phyloP scores from a whole-genome alignment of 2,888 invertebrate genomes.

The Stenoptilia bipunctidactyla region DNA sequence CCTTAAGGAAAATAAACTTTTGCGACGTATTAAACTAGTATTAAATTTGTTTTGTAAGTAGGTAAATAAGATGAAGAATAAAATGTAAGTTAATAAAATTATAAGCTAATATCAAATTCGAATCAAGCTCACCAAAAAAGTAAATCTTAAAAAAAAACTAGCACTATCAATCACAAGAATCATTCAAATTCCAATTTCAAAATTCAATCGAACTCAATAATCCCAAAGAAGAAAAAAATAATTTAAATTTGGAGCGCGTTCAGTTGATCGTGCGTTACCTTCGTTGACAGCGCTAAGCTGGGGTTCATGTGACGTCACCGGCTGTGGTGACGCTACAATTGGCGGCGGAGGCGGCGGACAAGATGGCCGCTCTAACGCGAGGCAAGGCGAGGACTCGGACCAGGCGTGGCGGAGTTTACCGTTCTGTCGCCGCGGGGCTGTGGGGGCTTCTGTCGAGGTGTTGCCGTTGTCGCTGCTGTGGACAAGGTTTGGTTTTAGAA shows the following conservation, averaged over 20 bases:
- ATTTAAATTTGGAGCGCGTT: slow-evolving; percentile 30
- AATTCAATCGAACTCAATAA: too few relatives aligned
- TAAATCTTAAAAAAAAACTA: too few relatives aligned
- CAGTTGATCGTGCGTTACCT: slow-evolving; percentile 38
- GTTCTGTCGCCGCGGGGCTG: slow-evolving; percentile 30
- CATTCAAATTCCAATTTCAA: too few relatives aligned
- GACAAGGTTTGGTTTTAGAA: background rate
- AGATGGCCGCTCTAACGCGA: slow-evolving; percentile 40
- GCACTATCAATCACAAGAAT: too few relatives aligned
- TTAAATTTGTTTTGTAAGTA: too few relatives aligned
- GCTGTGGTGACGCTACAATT: slow-evolving; percentile 16
- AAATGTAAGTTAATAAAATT: too few relatives aligned
- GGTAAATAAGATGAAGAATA: too few relatives aligned
- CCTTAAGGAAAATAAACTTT: too few relatives aligned
- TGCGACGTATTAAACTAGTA: too few relatives aligned
- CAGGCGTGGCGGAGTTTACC: slow-evolving; percentile 28
- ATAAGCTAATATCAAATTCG: too few relatives aligned
- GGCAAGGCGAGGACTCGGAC: slow-evolving; percentile 53
- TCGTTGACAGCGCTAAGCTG: slow-evolving; percentile 68
- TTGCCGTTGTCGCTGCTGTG: slow-evolving; percentile 41
- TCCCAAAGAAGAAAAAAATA: too few relatives aligned
- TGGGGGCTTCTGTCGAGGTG: slow-evolving; percentile 20
- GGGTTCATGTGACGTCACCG: slow-evolving; percentile 21
- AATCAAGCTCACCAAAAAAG: too few relatives aligned
- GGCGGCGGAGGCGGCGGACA: slow-evolving; percentile 46